phyloP scores from a whole-genome alignment of 1,140 invertebrate species.

The Drosophila sp. region DNA sequence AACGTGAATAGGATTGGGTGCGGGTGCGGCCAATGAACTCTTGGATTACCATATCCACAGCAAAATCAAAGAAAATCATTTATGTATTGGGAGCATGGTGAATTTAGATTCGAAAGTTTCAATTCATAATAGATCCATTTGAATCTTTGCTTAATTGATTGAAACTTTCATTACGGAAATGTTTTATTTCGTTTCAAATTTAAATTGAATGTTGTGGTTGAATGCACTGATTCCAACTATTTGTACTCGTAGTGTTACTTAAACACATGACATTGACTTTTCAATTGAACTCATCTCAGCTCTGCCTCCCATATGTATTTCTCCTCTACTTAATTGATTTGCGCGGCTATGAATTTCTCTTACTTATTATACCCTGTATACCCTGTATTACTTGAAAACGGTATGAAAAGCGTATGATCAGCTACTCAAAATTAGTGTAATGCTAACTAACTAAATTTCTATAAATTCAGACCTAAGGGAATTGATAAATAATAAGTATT shows the following conservation, averaged over 20 bases:
- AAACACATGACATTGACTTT: conserved; percentile 59
- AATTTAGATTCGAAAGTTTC: conserved; percentile 15
- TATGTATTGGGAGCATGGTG: conserved; percentile 20
- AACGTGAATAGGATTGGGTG: conserved; percentile 8
- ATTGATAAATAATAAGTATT: too few species aligned
- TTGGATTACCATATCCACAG: conserved; percentile 17
- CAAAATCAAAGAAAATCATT: neutral
- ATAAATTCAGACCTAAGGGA: too few species aligned
- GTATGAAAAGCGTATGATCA: neutral
- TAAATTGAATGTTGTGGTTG: conserved; percentile 7
- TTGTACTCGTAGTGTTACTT: conserved; percentile 6
- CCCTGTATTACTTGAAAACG: neutral
- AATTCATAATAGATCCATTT: neutral
- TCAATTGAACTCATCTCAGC: conserved; percentile 60
- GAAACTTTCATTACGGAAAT: neutral
- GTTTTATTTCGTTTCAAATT: conserved; percentile 11
- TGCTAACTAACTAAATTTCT: too few species aligned
- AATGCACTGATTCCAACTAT: conserved; percentile 26
- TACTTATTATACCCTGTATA: neutral
- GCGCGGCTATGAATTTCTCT: conserved; percentile 10
- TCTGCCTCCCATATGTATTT: conserved; percentile 2
- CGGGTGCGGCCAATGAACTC: conserved; percentile 58
- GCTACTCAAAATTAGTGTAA: too few species aligned
- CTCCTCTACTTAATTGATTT: conserved; percentile 36
- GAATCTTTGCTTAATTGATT: neutral